These are phyloP conservation scores for Hyposoter dolosus DNA, from an alignment of 2,888 invertebrate genomes.

Conservation along the genomic window DNA sequence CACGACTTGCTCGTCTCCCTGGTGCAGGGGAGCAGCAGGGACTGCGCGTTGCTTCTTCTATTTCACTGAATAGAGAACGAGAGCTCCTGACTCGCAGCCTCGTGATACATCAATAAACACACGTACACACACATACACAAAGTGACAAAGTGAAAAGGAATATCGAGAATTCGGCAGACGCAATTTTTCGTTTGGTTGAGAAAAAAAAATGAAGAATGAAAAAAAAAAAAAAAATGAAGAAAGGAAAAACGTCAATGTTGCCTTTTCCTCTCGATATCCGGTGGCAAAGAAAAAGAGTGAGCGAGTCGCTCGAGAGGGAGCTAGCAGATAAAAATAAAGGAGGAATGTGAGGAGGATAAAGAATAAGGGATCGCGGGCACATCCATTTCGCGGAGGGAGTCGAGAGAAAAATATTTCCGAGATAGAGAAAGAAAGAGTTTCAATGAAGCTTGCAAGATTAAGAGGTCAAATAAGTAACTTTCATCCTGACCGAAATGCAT, in stretches of 20 bases:
- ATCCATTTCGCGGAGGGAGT: constrained; percentile 23
- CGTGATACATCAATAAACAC: background rate
- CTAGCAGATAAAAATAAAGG: constrained; percentile 4
- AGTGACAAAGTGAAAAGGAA: background rate
- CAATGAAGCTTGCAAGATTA: constrained; percentile 34
- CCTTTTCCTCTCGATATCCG: constrained; percentile 25
- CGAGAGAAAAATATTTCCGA: constrained; percentile 1
- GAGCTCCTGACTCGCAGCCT: constrained; percentile 34
- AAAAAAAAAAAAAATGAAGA: background rate
- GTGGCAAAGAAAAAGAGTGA: background rate
- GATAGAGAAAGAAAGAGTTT: constrained; percentile 2
- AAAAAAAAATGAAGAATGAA: constrained; percentile 5
- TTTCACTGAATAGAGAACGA: constrained; percentile 49
- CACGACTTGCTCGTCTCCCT: background rate
- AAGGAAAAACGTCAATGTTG: constrained; percentile 14
- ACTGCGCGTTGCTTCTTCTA: background rate
- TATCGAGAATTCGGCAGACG: constrained; percentile 37
- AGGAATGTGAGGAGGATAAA: background rate
- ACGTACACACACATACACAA: background rate
- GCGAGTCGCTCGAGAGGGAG: too few species aligned
- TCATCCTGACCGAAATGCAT: constrained; percentile 20
- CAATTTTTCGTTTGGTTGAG: constrained; percentile 35
- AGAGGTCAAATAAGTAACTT: constrained; percentile 1
- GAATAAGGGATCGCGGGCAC: background rate
- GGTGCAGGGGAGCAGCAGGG: too few species aligned